A percentile compares a stretch with the other conserved stretches of the same genome.
Evolutionary conservation across 2,888 invertebrate species (phyloP).

Genomic region (Apodemia zela): DNA sequence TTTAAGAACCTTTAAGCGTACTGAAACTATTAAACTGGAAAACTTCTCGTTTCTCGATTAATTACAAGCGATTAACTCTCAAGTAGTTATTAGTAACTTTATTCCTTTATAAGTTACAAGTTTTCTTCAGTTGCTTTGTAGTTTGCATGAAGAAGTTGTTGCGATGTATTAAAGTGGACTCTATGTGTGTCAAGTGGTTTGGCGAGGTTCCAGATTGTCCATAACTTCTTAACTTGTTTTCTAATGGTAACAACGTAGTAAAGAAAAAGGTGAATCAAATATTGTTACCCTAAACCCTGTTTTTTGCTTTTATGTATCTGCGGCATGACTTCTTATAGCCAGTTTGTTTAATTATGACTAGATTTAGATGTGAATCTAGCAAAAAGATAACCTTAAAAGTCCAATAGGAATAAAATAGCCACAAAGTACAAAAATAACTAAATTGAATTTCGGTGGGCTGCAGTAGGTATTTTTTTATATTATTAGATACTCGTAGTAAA

Average conservation of each 20-base stretch:
- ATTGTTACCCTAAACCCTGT: background rate
- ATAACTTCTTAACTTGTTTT: slow-evolving; percentile 12
- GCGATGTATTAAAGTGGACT: slow-evolving; percentile 43
- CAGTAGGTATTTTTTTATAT: too few species aligned
- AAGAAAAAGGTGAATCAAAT: background rate
- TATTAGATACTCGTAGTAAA: too few species aligned
- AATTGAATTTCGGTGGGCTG: too few species aligned
- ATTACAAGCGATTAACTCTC: slow-evolving; percentile 23
- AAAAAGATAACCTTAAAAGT: too few species aligned
- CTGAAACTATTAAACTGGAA: background rate
- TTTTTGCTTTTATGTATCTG: background rate
- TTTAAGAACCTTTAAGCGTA: background rate
- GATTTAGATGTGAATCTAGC: too few species aligned
- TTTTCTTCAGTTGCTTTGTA: slow-evolving; percentile 24
- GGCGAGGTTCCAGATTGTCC: slow-evolving; percentile 49
- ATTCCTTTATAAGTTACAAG: slow-evolving; percentile 25
- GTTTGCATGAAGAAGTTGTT: slow-evolving; percentile 32
- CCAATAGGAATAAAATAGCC: too few species aligned
- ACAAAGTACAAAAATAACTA: too few species aligned
- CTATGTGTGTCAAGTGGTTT: slow-evolving; percentile 53
- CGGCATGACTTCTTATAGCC: background rate
- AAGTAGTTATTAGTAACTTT: slow-evolving; percentile 20
- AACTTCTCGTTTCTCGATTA: slow-evolving; percentile 23
- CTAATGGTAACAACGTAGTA: background rate
- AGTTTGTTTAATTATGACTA: too few species aligned